Evolutionary conservation across 2,113 vertebrate genomes (phyloP).

Genomic region (Pavo muticus): DNA sequence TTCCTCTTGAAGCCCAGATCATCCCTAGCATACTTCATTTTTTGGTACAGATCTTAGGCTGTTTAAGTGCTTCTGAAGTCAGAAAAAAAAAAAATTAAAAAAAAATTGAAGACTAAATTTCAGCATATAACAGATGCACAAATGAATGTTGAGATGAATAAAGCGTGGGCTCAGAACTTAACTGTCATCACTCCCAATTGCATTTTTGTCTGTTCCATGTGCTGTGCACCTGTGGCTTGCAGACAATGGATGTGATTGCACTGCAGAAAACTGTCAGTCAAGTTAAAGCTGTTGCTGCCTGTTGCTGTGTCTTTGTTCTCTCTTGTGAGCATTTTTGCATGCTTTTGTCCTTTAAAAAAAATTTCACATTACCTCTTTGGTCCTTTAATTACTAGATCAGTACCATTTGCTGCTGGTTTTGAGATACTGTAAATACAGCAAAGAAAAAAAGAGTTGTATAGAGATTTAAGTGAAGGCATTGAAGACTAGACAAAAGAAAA

Average conservation of each 20-base stretch:
- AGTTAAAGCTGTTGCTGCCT: constrained; percentile 47
- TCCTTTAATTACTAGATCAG: constrained; percentile 25
- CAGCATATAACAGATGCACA: constrained; percentile 58
- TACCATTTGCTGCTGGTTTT: neutral
- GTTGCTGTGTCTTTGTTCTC: constrained; percentile 35
- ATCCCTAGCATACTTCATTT: neutral
- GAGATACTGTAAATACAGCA: neutral
- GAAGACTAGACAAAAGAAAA: neutral
- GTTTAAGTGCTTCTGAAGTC: constrained; percentile 28
- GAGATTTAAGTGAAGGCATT: neutral
- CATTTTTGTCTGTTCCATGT: constrained; percentile 71
- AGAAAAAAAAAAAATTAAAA: neutral
- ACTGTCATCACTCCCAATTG: constrained; percentile 47
- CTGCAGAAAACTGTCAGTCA: constrained; percentile 40
- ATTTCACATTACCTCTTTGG: constrained; percentile 9
- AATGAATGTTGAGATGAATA: constrained; percentile 59
- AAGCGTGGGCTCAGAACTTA: constrained; percentile 50
- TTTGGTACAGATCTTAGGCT: constrained; percentile 22
- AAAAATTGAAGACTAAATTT: constrained; percentile 13
- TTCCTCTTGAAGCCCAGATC: neutral
- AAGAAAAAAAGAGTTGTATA: neutral
- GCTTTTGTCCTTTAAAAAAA: neutral
- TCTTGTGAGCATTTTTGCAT: neutral
- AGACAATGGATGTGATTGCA: constrained; percentile 72
- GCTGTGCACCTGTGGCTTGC: constrained; percentile 72